phyloP scores from a whole-genome alignment of 2,113 vertebrate genomes.

The Zosterops lateralis region DNA sequence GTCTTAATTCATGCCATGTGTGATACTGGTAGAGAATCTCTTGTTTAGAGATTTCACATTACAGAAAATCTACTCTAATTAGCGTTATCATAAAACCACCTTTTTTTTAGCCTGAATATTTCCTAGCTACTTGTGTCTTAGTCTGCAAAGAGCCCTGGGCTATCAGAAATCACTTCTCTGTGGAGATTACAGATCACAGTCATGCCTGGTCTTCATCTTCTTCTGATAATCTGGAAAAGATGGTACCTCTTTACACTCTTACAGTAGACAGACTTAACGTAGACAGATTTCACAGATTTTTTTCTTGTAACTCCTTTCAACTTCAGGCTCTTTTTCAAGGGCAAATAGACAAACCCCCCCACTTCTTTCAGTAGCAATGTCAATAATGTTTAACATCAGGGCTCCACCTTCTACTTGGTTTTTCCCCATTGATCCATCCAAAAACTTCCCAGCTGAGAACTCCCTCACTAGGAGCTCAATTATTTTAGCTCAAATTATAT shows the following conservation, averaged over 20 bases:
- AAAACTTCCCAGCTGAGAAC: background rate
- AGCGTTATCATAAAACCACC: background rate
- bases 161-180: background rate
- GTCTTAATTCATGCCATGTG: background rate
- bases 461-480: background rate
- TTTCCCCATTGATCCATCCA: background rate
- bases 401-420: background rate
- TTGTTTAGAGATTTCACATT: background rate
- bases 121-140: background rate
- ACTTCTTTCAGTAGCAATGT: background rate
- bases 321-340: background rate
- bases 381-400: background rate
- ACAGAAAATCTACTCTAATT: slow-evolving; percentile 18
- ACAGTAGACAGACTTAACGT: background rate
- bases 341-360: background rate
- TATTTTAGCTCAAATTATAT: background rate
- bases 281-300: background rate
- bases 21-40: background rate
- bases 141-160: background rate
- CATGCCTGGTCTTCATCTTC: background rate
- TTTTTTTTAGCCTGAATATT: background rate
- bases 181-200: background rate
- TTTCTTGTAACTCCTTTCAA: background rate
- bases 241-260: background rate
- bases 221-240: background rate